A percentile compares a stretch with the other conserved stretches of the same genome.
These are phyloP conservation scores for Hydrozoanthus tunicans DNA, from an alignment of 64 coral and sea anemone genomes.

Conservation along the genomic window DNA sequence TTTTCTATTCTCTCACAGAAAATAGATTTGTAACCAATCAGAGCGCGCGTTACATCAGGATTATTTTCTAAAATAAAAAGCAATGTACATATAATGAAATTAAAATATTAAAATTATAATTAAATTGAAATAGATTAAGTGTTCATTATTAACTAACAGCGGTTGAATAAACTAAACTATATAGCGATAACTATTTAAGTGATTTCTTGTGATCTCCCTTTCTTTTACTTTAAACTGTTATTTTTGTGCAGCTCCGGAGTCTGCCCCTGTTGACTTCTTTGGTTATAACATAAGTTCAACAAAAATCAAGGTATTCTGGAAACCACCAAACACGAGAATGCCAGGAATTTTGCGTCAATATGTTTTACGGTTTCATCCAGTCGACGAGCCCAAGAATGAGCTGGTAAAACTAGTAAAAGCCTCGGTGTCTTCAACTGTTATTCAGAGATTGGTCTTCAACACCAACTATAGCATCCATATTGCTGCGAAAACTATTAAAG, in stretches of 20 bases:
- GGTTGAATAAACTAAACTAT: background rate
- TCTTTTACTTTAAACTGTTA: background rate
- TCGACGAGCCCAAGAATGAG: background rate
- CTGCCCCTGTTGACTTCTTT: slow-evolving; percentile 6
- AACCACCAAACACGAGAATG: slow-evolving; percentile 37
- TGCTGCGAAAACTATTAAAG: slow-evolving; percentile 9
- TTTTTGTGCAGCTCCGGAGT: slow-evolving; percentile 11
- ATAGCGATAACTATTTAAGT: no score
- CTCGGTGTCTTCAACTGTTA: background rate
- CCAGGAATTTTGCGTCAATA: slow-evolving; percentile 28
- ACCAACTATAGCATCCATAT: slow-evolving; percentile 13
- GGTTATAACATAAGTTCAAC: slow-evolving; percentile 8
- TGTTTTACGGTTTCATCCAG: slow-evolving; percentile 5
- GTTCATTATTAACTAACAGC: no score
- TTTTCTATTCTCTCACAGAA: no score
- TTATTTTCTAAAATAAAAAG: no score
- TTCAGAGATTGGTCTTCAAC: background rate
- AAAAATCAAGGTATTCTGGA: slow-evolving; percentile 11
- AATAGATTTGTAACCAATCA: no score
- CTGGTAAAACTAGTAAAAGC: background rate
- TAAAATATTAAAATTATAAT: no score
- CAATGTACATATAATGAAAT: no score
- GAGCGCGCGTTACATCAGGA: no score
- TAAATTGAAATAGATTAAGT: no score
- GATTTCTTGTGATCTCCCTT: no score